Evolutionary conservation across 2,888 invertebrate species (phyloP).

Genomic region (Baccha elongata): DNA sequence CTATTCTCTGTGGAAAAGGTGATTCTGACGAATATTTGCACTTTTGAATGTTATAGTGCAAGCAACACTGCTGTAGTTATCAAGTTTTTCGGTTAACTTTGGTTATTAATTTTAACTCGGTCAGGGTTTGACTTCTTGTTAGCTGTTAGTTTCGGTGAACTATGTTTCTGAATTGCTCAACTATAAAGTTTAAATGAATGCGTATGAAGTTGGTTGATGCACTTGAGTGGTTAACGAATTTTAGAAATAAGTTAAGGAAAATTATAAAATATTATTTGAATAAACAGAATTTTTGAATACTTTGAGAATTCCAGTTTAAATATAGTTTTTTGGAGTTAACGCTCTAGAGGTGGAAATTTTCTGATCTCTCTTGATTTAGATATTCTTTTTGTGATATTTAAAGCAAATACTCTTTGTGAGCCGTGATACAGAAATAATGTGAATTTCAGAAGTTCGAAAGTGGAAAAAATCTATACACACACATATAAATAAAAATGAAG

Average conservation of each 20-base stretch:
- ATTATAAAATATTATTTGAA: slow-evolving; percentile 1
- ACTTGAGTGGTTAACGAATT: slow-evolving; percentile 19
- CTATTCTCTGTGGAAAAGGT: slow-evolving; percentile 42
- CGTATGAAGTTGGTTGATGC: slow-evolving; percentile 22
- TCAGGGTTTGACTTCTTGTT: slow-evolving; percentile 62
- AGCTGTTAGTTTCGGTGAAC: slow-evolving; percentile 4
- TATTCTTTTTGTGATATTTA: no score
- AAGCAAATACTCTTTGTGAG: no score
- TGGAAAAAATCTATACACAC: no score
- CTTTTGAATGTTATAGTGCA: slow-evolving; percentile 3
- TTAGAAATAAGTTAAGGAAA: background rate
- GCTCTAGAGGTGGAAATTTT: no score
- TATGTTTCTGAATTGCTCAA: slow-evolving; percentile 27
- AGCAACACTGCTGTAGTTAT: background rate
- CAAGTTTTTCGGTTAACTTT: slow-evolving; percentile 49
- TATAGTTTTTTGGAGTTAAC: no score
- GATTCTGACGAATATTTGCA: slow-evolving; percentile 68
- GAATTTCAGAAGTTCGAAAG: no score
- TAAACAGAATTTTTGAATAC: no score
- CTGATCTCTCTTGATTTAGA: no score
- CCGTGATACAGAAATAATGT: no score
- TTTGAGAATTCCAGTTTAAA: no score
- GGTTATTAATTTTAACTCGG: slow-evolving; percentile 69
- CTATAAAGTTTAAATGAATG: slow-evolving; percentile 56
- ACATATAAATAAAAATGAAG: no score